Conservation (phyloP, 2,888 invertebrate species). For the Invenusta paracnida region DNA sequence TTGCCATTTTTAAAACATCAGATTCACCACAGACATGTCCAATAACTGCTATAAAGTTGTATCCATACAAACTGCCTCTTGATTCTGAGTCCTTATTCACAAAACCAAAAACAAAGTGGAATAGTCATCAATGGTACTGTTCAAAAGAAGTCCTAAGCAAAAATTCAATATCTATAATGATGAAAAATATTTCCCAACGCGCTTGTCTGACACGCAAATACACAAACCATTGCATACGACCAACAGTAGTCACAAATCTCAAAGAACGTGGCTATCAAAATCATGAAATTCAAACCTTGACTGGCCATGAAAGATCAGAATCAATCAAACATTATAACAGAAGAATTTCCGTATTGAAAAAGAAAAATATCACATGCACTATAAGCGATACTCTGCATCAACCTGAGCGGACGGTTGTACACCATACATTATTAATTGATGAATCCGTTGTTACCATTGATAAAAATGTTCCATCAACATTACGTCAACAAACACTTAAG, state of each 20-base stretch:
- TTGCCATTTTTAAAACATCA: conserved; percentile 4
- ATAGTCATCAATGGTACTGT: conserved; percentile 22
- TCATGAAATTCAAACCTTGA: conserved; percentile 1
- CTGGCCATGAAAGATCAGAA: conserved; percentile 6
- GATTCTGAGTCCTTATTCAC: conserved; percentile 22
- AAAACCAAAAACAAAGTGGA: conserved; percentile 30
- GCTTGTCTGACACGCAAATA: neutral
- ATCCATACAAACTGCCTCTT: neutral
- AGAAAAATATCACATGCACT: neutral
- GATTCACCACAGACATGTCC: conserved; percentile 13
- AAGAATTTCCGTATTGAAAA: conserved; percentile 17
- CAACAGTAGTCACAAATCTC: conserved; percentile 4
- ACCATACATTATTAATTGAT: conserved; percentile 12
- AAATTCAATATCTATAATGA: conserved; percentile 20
- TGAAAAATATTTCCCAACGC: conserved; percentile 13
- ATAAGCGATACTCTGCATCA: neutral
- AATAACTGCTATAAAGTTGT: conserved; percentile 19
- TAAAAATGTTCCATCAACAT: conserved; percentile 10
- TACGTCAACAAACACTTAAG: neutral
- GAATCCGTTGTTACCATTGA: conserved; percentile 14
- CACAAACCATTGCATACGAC: conserved; percentile 18
- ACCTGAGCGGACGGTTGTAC: conserved; percentile 4
- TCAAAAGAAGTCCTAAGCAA: conserved; percentile 20
- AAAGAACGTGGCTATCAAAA: conserved; percentile 27
- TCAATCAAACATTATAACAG: conserved; percentile 13